Evolutionary conservation across 2,888 invertebrate genomes (phyloP), one percentile per base, ranked within the genome.

Genomic region (Caenorhabditis sp.): DNA sequence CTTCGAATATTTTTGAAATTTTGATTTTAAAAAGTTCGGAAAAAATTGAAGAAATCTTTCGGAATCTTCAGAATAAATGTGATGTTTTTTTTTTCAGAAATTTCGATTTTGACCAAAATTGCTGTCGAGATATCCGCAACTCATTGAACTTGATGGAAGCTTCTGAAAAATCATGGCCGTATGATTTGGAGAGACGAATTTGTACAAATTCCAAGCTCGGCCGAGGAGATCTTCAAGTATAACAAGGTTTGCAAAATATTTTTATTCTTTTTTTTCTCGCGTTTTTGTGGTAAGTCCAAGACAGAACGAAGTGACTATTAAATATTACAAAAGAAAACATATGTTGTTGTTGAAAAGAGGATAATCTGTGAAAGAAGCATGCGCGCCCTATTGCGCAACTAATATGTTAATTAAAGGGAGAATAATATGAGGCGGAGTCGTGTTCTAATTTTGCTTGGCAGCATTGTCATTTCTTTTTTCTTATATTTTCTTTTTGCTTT

Each of bases 351-450:
- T n/a, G n/a, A 60, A 62, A 67, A 58, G 50, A 57, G 61, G 62
- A 61, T 66, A 66, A 66, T 67, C 31, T 24, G 57, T 37, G 58
- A 62, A 67, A n/a, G n/a, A 51, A 57, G 67, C 67, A 62, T 31
- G 67, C 67, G 61, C 58, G 55, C 17, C 27, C 19, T 19, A 31
- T 68, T 66, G 51, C 66, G 66, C 54, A 55, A 66, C 50, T 43
- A 19, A 63, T 58, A 55, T 14, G 23, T 8, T 8, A 27, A 37
- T 19, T 37, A 64, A 31, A 50, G 51, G 31, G 27, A 53, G n/a
- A 31, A 24, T 21, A 12, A 6, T 6, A 31, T 31, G 10, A n/a
- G 43, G 37, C 6, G 19, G 37, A 36, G 24, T n/a, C 26, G 17
- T 1, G 36, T n/a, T 58, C 36, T 27, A 36, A 36, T 57, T 58